Evolutionary conservation across 2,888 invertebrate species (phyloP), one percentile per base, ranked within the genome.

Genomic region (Smittia aterrima): DNA sequence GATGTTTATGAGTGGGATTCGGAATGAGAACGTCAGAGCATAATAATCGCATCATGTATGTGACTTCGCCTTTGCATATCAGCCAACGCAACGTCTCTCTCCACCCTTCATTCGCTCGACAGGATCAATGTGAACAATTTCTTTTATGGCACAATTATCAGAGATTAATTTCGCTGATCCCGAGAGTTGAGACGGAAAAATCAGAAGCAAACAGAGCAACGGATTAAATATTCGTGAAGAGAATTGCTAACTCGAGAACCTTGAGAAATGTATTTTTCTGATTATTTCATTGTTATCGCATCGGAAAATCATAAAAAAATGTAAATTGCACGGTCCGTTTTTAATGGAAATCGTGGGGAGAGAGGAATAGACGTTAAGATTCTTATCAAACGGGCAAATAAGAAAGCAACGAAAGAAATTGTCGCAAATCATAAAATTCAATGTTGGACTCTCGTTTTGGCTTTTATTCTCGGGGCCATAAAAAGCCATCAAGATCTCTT

Each of bases 111-210:
- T 11, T 38, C 38, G 38, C 47, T 16, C 47, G 18, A 22, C 22
- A 58, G 24, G 20, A 58, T 58, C 20, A 24, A 22, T 58, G 58
- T 13, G 58, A 58, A 58, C 16, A 18, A 6, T 53, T 62, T 66
- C 40, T 67, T 66, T 66, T 53, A 71, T 71, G 58, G 53, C 27
- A 71, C 58, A 71, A 71, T 71, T 58, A 71, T 72, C 72, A 20
- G 24, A 72, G 72, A 72, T 72, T 72, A 72, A 72, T 40, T 72
- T 18, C n/a, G 1, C 16, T 72, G 32, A 62, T 72, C 72, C n/a
- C n/a, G 72, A n/a, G 20, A 38, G 27, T 25, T 64, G 16, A 18
- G 16, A 66, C n/a, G 22, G 32, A 70, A 70, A 68, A 25, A 68
- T 68, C 47, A 68, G 41, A 41, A 24, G 41, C 68, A 41, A 68